phyloP scores from a whole-genome alignment of 53 echinoderm and acorn worm species.

The Pentamera pediparva region DNA sequence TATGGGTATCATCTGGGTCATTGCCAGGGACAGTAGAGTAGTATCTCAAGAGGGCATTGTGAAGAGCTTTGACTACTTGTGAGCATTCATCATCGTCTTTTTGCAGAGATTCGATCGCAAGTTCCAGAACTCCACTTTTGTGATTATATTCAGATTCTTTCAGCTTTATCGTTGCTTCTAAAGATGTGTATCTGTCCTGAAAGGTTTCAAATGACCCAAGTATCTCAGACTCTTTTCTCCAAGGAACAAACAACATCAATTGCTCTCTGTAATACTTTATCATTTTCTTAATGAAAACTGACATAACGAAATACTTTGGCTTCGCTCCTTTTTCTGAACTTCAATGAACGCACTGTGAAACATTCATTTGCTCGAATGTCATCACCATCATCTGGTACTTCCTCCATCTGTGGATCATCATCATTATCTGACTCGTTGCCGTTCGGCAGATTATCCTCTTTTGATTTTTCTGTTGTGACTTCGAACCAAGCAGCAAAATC shows the following conservation, averaged over 20 bases:
- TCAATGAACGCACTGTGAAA: neutral
- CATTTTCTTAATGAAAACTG: neutral
- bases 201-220: neutral
- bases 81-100: slow-evolving; percentile 20
- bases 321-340: neutral
- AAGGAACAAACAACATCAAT: slow-evolving; percentile 52
- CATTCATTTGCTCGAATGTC: neutral
- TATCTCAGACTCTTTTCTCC: slow-evolving; percentile 9
- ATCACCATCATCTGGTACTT: neutral
- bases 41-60: slow-evolving; percentile 32
- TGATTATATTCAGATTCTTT: slow-evolving; percentile 11
- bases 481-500: slow-evolving; percentile 22
- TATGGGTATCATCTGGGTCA: slow-evolving; percentile 30
- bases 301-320: neutral
- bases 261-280: slow-evolving; percentile 54
- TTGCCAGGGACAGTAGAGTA: slow-evolving; percentile 1
- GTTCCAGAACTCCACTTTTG: neutral
- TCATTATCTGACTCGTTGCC: neutral
- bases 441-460: neutral
- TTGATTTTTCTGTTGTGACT: neutral
- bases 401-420: neutral
- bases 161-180: neutral
- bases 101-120: neutral
- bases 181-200: neutral
- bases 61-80: slow-evolving; percentile 28